These are phyloP conservation scores for Cossypha niveicapilla DNA, from an alignment of 2,797 vertebrate genomes.

Conservation along the genomic window DNA sequence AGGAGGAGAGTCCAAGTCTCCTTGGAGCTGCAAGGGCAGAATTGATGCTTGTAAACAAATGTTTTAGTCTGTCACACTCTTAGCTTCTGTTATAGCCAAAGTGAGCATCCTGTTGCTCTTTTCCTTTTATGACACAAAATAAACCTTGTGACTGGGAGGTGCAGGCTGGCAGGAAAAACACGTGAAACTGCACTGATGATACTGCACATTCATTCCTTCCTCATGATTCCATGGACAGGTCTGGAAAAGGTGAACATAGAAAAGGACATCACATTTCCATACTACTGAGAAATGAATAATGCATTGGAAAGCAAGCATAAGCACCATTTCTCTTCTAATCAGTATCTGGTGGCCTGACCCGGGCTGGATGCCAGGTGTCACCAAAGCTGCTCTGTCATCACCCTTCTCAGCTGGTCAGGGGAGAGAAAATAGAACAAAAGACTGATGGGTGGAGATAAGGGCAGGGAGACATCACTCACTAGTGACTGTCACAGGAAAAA, in stretches of 20 bases:
- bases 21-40: background rate
- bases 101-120: background rate
- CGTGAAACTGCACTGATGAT: background rate
- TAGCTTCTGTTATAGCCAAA: background rate
- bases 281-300: slow-evolving; percentile 52
- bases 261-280: background rate
- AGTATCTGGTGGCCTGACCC: slow-evolving; percentile 62
- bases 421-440: background rate
- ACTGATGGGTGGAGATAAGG: background rate
- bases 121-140: background rate
- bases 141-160: background rate
- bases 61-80: background rate
- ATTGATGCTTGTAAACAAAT: background rate
- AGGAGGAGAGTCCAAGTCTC: background rate
- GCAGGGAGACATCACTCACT: background rate
- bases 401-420: background rate
- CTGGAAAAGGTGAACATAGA: background rate
- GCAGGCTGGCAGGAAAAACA: background rate
- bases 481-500: background rate
- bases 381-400: background rate
- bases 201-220: background rate
- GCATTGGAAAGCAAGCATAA: slow-evolving; percentile 55
- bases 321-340: slow-evolving; percentile 68
- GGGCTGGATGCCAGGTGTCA: background rate
- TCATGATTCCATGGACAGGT: background rate